Base-by-base conservation (phyloP, 2,113 vertebrate species). In the human region DNA sequence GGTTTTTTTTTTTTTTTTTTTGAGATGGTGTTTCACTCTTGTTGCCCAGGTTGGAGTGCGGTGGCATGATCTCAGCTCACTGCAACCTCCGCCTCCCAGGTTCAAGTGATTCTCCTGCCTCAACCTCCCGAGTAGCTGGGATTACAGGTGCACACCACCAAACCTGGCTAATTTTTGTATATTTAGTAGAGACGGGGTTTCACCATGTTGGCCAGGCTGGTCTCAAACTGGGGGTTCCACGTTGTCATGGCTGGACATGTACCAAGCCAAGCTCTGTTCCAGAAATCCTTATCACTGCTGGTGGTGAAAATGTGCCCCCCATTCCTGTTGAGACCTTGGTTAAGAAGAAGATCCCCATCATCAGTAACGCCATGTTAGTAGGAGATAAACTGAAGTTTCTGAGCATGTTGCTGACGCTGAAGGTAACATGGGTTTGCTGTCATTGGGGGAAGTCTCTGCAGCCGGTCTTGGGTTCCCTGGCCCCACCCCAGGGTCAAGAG, bases 241-340 rank as follows among this genome's bases (percentile, higher is more conserved):
- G 5, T 3, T 22, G 23, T 38, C 2, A 0, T 3, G 6, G 76
- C 0, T 20, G 61, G 50, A 8, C 20, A 27, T 8, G 16, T 9
- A 1, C 6, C 1, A 6, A 90, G 52, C 17, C 78, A 0, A 2
- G 48, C 40, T 73, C 40, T 52, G 0, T 98, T 98, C 59, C 97
- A 99, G 99, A 99, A 98, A 98, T 99, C 79, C 99, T 99, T 98
- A 99, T 99, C 98, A 99, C 99, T 0, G 99, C 99, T 0, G 99
- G 99, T 2, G 99, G 99, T 0, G 99, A 99, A 96, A 99, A 99
- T 11, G 84, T 99, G 32, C 98, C 99, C 18, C 99, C 99, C 0
- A 94, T 99, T 48, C 99, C 99, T 0, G 99, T 99, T 0, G 99
- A 99, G 98, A 99, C 99, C 0, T 98, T 99, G 0, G 98, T 99